Base-by-base conservation (phyloP, 2,113 vertebrate species). In the Erpornis zantholeuca region DNA sequence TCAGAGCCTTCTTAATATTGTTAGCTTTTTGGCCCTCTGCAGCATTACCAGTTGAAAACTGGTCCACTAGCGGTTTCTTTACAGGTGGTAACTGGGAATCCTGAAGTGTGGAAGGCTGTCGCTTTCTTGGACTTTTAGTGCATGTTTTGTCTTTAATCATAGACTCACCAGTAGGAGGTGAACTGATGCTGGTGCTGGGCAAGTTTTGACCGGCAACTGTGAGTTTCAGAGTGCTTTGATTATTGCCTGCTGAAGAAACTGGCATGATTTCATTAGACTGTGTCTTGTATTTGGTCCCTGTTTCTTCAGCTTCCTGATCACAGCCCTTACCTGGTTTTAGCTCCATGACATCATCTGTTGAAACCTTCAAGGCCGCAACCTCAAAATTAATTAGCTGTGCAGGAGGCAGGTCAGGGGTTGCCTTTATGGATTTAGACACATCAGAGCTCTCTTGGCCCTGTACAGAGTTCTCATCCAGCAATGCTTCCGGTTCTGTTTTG, bases 91-190 rank as follows among this genome's bases (percentile, higher is more conserved):
- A 97, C 94, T 99, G 99, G 50, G 98, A 96, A 82, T 99, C 98
- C 87, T 98, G 98, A 92, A 98, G 97, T 28, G 98, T 84, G 77
- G 98, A 97, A 76, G 98, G 97, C 1, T 98, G 98, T 94, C 99
- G 98, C 96, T 99, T 99, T 94, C 99, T 98, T 71, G 98, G 98
- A 97, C 98, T 98, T 97, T 98, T 99, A 85, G 97, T 98, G 92
- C 98, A 97, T 52, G 97, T 85, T 95, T 98, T 98, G 94, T 99
- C 98, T 96, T 98, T 99, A 85, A 92, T 86, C n/a, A 69, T 57
- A 90, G 96, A 94, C 76, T 97, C 97, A 94, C 97, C 97, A 72
- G 95, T 96, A 93, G 97, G 96, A 90, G 98, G 98, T 92, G 98
- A 97, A 96, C 79, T 88, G 42, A 94, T 97, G 97, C 97, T 98